Evolutionary conservation across 35 echinoderm and acorn worm genomes (phyloP).

Genomic region (Lytechinus variegatus): DNA sequence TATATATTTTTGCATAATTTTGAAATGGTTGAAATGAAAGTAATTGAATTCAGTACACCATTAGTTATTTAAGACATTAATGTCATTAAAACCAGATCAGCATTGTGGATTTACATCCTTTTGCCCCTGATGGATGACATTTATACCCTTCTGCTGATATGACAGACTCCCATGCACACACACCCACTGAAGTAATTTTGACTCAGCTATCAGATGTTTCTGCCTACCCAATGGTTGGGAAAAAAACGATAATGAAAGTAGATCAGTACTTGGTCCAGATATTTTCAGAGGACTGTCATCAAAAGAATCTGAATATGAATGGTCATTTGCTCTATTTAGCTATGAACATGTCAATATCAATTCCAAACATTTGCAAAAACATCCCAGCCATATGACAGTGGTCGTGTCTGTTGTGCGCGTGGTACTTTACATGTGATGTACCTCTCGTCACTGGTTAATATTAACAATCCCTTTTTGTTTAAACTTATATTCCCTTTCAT

Average conservation of each 20-base stretch:
- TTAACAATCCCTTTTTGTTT: too few relatives aligned
- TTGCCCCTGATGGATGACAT: not conserved
- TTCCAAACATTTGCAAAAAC: not conserved
- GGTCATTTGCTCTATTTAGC: constrained; percentile 10
- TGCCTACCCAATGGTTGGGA: not conserved
- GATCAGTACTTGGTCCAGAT: not conserved
- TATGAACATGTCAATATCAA: not conserved
- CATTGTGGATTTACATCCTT: not conserved
- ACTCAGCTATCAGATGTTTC: constrained; percentile 2
- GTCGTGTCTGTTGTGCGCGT: not conserved
- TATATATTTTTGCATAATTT: too few relatives aligned
- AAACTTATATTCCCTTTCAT: too few relatives aligned
- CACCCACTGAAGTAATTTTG: not conserved
- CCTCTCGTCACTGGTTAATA: too few relatives aligned
- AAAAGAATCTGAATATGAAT: not conserved
- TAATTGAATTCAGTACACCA: too few relatives aligned
- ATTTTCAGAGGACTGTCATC: not conserved
- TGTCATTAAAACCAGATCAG: too few relatives aligned
- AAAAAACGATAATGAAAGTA: not conserved
- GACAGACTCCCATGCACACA: not conserved
- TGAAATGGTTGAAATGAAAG: too few relatives aligned
- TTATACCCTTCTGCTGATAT: not conserved
- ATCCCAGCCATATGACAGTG: not conserved
- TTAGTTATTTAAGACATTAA: too few relatives aligned
- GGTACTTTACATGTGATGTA: not conserved